Conservation (phyloP, 2,888 invertebrate species). For the Perithous albicinctus region DNA sequence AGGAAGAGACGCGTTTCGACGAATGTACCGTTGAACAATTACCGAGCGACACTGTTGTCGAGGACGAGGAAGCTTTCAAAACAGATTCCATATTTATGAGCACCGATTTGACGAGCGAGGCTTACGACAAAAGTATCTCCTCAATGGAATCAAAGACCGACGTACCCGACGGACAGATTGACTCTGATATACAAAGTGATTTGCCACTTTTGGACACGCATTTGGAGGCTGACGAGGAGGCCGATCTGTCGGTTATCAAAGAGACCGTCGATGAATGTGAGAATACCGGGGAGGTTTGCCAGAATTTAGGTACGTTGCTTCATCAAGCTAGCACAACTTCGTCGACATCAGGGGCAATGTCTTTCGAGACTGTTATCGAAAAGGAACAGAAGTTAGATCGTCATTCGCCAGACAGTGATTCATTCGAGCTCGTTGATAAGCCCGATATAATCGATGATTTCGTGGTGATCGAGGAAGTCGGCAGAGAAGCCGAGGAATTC, state of each 20-base stretch:
- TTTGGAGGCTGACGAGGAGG: slow-evolving; percentile 11
- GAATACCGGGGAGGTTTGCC: slow-evolving; percentile 84
- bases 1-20: slow-evolving; percentile 74
- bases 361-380: slow-evolving; percentile 81
- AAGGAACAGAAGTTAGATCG: slow-evolving; percentile 78
- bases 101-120: slow-evolving; percentile 60
- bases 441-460: slow-evolving; percentile 95
- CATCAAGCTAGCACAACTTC: slow-evolving; percentile 83
- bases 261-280: slow-evolving; percentile 85
- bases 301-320: slow-evolving; percentile 72
- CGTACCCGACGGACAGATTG: slow-evolving; percentile 82
- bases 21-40: slow-evolving; percentile 59
- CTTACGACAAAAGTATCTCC: slow-evolving; percentile 69
- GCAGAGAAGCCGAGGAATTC: slow-evolving; percentile 93
- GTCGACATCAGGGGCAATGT: slow-evolving; percentile 80
- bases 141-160: slow-evolving; percentile 85
- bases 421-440: slow-evolving; percentile 95
- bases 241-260: slow-evolving; percentile 56
- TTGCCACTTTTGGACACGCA: slow-evolving; percentile 36
- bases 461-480: slow-evolving; percentile 95
- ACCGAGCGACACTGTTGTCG: slow-evolving; percentile 86
- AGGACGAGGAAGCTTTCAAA: slow-evolving; percentile 85
- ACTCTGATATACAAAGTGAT: slow-evolving; percentile 43
- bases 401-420: slow-evolving; percentile 92
- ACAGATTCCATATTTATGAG: slow-evolving; percentile 66